Evolutionary conservation across 1,140 invertebrate genomes (phyloP).

Genomic region (Rhyacophila brunnea): DNA sequence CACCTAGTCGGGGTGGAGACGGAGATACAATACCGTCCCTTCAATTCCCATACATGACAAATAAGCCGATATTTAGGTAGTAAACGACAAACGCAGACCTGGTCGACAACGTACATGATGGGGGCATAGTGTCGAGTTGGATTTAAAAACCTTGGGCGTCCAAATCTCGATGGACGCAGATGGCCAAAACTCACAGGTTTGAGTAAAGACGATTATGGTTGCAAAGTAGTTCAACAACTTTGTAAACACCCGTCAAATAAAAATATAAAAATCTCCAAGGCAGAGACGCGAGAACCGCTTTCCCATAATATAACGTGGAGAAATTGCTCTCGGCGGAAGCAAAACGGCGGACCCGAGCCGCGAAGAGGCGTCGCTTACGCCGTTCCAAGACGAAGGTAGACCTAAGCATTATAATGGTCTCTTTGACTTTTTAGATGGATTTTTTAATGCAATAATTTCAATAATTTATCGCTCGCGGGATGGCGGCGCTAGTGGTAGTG

Average conservation of each 20-base stretch:
- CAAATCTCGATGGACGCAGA: too few relatives aligned
- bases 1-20: too few relatives aligned
- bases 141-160: too few relatives aligned
- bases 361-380: constrained; percentile 10
- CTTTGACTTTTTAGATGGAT: constrained; percentile 65
- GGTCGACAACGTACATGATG: too few relatives aligned
- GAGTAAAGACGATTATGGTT: too few relatives aligned
- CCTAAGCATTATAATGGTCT: constrained; percentile 46
- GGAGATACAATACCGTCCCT: too few relatives aligned
- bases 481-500: constrained; percentile 34
- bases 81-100: too few relatives aligned
- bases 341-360: not conserved
- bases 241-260: not conserved
- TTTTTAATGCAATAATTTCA: constrained; percentile 69
- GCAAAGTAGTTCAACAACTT: too few relatives aligned
- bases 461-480: constrained; percentile 61
- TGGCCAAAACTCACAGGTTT: too few relatives aligned
- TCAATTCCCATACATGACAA: too few relatives aligned
- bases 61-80: too few relatives aligned
- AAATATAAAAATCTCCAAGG: constrained; percentile 14
- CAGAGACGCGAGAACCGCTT: constrained; percentile 24
- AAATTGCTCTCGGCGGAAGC: constrained; percentile 1
- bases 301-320: constrained; percentile 32
- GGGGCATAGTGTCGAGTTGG: too few relatives aligned
- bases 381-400: not conserved